phyloP scores from a whole-genome alignment of 2,113 vertebrate genomes.

The Mormoops blainvillei region DNA sequence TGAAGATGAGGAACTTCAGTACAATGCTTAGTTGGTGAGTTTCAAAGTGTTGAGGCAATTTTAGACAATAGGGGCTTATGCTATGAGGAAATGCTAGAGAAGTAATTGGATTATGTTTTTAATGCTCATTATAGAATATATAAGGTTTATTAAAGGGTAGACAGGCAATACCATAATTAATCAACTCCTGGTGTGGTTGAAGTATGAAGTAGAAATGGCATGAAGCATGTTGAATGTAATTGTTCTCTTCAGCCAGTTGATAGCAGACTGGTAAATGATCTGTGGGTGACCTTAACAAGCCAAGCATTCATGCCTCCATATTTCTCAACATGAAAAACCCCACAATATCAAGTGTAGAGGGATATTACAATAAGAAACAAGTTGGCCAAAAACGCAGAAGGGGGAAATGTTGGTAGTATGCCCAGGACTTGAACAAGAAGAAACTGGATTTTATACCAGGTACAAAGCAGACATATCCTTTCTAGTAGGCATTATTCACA shows the following conservation, averaged over 20 bases:
- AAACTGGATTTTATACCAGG: background rate
- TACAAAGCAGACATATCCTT: background rate
- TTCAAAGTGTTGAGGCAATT: background rate
- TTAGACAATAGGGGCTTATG: background rate
- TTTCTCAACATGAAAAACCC: background rate
- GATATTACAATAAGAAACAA: background rate
- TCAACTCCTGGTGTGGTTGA: background rate
- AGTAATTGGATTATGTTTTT: background rate
- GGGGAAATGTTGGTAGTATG: background rate
- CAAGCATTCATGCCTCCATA: background rate
- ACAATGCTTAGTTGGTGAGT: background rate
- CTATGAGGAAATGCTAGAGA: background rate
- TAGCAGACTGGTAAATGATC: background rate
- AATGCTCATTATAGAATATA: background rate
- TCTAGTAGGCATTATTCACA: background rate
- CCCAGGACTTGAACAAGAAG: background rate
- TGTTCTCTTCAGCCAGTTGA: background rate
- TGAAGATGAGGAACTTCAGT: background rate
- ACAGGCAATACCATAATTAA: background rate
- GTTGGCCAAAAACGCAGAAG: background rate
- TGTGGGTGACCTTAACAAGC: background rate
- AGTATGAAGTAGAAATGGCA: background rate
- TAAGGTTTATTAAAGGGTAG: background rate
- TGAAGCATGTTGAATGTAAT: background rate
- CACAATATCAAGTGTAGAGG: background rate